Base-by-base conservation (phyloP, 2,113 vertebrate species). In the Progne subis region DNA sequence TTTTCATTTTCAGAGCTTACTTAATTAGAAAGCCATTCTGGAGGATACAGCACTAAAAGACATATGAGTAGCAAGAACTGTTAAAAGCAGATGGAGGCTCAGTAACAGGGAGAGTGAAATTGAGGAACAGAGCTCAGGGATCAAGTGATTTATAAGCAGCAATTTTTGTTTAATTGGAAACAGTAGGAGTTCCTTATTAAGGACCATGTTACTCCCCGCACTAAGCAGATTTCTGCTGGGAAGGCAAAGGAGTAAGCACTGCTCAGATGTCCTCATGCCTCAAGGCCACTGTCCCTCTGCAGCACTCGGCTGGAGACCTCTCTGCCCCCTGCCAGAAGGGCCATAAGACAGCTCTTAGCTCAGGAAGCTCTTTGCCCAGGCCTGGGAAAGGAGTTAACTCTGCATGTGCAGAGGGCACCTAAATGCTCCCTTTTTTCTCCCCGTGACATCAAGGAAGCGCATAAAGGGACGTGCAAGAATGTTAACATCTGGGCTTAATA, bases 1-100 rank as follows among this genome's bases (percentile, higher is more conserved):
- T 97, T 95, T 92, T 97, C 93, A 93, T 96, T 96, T 91, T 59
- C 88, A 83, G 80, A 80, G 94, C 92, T 92, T 94, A 94, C 93
- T 96, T 94, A 92, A 97, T 95, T 94, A 95, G 92, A 88, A 82
- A 87, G 94, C 89, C 86, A 61, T 95, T 97, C 86, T 95, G 86
- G 65, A 94, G 55, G 81, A 86, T 94, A 60, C 9, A 56, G 88
- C 94, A 88, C 71, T 90, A 84, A 85, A 93, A 91, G 76, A 78
- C 83, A 82, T 14, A 81, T 5, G 61, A 90, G 89, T 39, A 86
- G 79, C 68, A 91, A 82, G 79, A 90, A 83, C 75, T 92, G 92
- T 82, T 91, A 88, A 89, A 94, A 92, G 77, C 91, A 96, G 95
- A 96, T 88, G 82, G 93, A 95, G 74, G 84, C 86, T 94, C 86